Percentiles rank a stretch among this genome's conserved stretches.
Evolutionary conservation across 2,888 invertebrate genomes (phyloP).

Genomic region (Mantis religiosa): DNA sequence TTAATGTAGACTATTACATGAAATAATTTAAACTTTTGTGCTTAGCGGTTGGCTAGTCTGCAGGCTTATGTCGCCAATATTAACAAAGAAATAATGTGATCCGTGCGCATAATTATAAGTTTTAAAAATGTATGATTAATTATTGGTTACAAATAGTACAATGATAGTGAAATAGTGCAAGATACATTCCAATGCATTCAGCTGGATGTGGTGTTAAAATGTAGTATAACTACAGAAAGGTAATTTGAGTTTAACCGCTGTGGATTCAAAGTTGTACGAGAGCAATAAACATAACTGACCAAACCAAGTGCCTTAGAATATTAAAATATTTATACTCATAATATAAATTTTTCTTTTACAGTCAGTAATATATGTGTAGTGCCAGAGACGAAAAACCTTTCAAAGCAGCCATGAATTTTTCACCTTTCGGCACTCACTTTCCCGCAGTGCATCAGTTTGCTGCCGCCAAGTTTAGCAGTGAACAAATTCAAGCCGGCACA

Average conservation of each 20-base stretch:
- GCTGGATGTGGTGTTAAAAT: not conserved
- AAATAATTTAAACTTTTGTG: not conserved
- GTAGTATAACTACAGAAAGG: not conserved
- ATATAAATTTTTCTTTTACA: not conserved
- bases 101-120: not conserved
- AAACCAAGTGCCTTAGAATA: not conserved
- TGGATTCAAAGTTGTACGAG: not conserved
- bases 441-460: conserved; percentile 32
- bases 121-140: not conserved
- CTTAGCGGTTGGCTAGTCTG: not conserved
- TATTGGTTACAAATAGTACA: not conserved
- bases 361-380: not conserved
- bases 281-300: not conserved
- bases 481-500: conserved; percentile 24
- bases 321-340: not conserved
- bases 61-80: not conserved
- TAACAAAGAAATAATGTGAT: not conserved
- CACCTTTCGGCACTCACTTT: conserved; percentile 30
- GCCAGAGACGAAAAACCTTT: not conserved
- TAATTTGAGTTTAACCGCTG: not conserved
- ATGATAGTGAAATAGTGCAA: not conserved
- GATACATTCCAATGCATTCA: not conserved
- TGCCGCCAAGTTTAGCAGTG: conserved; percentile 26
- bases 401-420: conserved; percentile 30
- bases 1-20: too few relatives aligned